Conservation (phyloP, 2,888 invertebrate genomes). For the Aphidoletes aphidimyza region DNA sequence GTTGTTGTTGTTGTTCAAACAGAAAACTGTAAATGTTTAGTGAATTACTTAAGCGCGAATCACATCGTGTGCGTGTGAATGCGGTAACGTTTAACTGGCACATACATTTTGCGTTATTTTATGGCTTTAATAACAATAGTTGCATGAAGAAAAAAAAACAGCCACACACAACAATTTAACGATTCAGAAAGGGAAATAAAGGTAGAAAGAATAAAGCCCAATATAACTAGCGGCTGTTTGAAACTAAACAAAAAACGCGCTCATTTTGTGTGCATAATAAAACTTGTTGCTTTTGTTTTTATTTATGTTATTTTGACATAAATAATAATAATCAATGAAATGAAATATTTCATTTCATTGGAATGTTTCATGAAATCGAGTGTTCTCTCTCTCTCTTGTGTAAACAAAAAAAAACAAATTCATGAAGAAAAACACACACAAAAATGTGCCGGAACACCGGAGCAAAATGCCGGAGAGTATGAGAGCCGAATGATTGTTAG, state of each 20-base stretch:
- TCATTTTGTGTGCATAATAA: constrained; percentile 32
- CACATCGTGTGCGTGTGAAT: neutral
- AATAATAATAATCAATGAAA: constrained; percentile 9
- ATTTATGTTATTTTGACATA: neutral
- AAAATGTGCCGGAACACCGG: too few relatives aligned
- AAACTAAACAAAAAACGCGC: neutral
- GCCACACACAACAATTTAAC: neutral
- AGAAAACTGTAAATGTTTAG: neutral
- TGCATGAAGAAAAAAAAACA: neutral
- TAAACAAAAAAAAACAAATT: too few relatives aligned
- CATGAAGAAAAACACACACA: too few relatives aligned
- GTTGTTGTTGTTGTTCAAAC: too few relatives aligned
- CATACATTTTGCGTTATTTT: constrained; percentile 42
- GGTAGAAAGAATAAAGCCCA: neutral
- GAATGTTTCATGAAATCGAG: neutral
- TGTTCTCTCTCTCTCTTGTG: neutral
- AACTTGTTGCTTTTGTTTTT: constrained; percentile 52
- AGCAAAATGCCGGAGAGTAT: too few relatives aligned
- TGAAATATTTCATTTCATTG: neutral
- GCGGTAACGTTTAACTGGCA: constrained; percentile 21
- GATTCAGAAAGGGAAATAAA: constrained; percentile 18
- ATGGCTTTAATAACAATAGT: constrained; percentile 18
- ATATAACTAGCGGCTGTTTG: too few relatives aligned
- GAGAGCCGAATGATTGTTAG: too few relatives aligned
- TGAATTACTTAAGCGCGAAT: neutral